Base-by-base conservation (phyloP, 1,140 invertebrate species). In the Lucilia sericata region DNA sequence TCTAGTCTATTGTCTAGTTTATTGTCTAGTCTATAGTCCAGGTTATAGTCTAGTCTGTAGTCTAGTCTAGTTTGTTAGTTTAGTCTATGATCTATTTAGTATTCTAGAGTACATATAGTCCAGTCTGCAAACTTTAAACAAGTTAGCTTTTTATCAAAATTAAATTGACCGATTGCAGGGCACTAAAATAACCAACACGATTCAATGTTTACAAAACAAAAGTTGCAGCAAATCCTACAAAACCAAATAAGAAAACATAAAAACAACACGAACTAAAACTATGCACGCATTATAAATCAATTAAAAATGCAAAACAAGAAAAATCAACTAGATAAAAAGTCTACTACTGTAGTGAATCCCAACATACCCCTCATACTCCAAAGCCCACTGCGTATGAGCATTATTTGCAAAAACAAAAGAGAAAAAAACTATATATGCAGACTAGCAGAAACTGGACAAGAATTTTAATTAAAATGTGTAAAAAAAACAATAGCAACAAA, bases 241-340 rank as follows among this genome's bases (percentile, higher is more conserved):
- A 78, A 49, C 36, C 60, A n/a, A 47, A 78, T 17, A 80, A 80
- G n/a, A 78, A 47, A 47, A 78, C 49, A 21, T 5, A 42, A 12
- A 49, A 19, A 21, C 19, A 70, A 55, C 7, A 55, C 12, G 25
- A 30, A 30, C 25, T 30, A 30, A 30, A 30, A 30, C 25, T 30
- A 30, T 80, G 21, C 42, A 80, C 76, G 76, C 76, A 80, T 51
- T 80, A 80, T 80, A 80, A 80, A 80, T 80, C 76, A 80, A 80
- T 80, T 80, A 80, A 80, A 80, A 80, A 80, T 80, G 76, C 42
- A 80, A 80, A 80, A 80, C 42, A 80, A 25, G 9, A 80, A 80
- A 49, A 9, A 51, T 21, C 34, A 49, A 76, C 74, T 14, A 80
- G 13, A 8, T 12, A 55, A 55, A 55, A 55, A 55, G 17, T 17